Evolutionary conservation across 2,113 vertebrate genomes (phyloP).

Genomic region (Chaetodon auriga): DNA sequence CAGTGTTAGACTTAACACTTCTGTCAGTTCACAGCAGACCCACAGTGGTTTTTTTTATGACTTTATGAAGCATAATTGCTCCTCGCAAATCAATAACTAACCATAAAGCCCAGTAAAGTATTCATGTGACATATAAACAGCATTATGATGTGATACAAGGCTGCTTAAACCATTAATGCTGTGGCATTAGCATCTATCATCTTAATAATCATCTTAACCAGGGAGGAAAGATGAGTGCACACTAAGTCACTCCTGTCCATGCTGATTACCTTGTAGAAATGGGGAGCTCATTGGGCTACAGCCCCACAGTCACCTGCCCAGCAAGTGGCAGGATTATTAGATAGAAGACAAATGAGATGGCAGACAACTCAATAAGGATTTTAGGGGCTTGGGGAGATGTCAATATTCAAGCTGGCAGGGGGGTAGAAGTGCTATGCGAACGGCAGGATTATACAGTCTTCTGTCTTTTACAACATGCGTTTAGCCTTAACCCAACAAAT

Average conservation of each 20-base stretch:
- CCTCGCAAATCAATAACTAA: not conserved
- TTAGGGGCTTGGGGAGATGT: constrained; percentile 62
- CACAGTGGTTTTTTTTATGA: too few relatives aligned
- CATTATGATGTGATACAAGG: not conserved
- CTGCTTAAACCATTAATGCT: constrained; percentile 43
- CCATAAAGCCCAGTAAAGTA: not conserved
- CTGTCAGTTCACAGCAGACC: too few relatives aligned
- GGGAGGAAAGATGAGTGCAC: constrained; percentile 65
- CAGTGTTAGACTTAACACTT: not conserved
- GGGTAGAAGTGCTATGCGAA: not conserved
- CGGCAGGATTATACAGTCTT: not conserved
- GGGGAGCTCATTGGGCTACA: constrained; percentile 30
- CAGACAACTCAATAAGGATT: constrained; percentile 76
- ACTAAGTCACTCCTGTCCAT: constrained; percentile 65
- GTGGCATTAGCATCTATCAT: constrained; percentile 57
- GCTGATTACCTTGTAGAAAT: constrained; percentile 54
- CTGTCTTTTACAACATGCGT: not conserved
- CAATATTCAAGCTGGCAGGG: constrained; percentile 51
- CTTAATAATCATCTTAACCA: constrained; percentile 61
- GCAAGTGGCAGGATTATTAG: constrained; percentile 71
- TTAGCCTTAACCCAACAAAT: not conserved
- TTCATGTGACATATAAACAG: not conserved
- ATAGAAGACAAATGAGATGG: constrained; percentile 74
- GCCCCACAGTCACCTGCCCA: constrained; percentile 48
- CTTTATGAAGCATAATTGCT: not conserved